Conservation (phyloP, 35 echinoderm and acorn worm genomes). For the Chiridota heheva region DNA sequence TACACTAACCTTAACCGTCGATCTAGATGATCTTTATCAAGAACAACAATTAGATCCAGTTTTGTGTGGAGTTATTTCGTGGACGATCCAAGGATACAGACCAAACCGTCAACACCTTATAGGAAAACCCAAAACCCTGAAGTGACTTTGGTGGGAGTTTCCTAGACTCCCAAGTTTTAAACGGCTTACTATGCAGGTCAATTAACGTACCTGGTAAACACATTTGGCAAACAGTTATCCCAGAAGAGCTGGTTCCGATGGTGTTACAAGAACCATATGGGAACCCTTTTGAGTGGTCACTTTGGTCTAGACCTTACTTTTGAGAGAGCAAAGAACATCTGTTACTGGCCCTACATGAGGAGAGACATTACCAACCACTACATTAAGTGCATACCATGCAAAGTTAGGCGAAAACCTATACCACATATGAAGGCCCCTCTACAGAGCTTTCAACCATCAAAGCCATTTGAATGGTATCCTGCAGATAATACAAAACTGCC, state of each 20-base stretch:
- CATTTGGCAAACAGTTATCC: slow-evolving; percentile 3
- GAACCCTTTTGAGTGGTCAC: not conserved
- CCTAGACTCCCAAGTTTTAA: not conserved
- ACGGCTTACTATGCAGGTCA: not conserved
- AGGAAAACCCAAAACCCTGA: not conserved
- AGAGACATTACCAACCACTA: not conserved
- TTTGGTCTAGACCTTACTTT: slow-evolving; percentile 1
- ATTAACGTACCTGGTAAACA: slow-evolving; percentile 4
- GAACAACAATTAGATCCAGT: not conserved
- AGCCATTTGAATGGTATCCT: not conserved
- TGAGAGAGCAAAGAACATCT: not conserved
- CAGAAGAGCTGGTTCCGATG: not conserved
- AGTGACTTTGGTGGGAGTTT: slow-evolving; percentile 26
- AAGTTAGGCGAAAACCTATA: not conserved
- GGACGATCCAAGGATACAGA: not conserved
- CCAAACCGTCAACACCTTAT: not conserved
- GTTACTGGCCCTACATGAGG: slow-evolving; percentile 14
- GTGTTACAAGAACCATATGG: not conserved
- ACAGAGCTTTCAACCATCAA: not conserved
- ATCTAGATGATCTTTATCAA: not conserved
- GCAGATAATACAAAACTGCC: not conserved
- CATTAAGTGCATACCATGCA: not conserved
- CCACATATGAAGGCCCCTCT: not conserved
- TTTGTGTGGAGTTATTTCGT: not conserved
- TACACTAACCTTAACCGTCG: not conserved